Base-by-base conservation (phyloP, 2,797 vertebrate species). In the Gallinago stenura region DNA sequence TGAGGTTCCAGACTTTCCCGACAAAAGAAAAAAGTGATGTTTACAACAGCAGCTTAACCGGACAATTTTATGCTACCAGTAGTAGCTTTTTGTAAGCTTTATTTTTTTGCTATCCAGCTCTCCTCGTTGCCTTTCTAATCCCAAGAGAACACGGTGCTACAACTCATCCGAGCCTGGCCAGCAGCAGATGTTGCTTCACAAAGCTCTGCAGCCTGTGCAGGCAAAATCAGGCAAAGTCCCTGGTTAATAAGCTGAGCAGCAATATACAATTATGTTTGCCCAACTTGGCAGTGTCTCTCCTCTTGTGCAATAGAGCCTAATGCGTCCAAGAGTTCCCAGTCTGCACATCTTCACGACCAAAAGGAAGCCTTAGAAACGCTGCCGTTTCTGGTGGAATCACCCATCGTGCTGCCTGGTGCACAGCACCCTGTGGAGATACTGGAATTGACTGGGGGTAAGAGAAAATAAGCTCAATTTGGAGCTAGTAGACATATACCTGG, bases 301-400 rank as follows among this genome's bases (percentile, higher is more conserved):
- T 90, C 91, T 93, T 96, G 96, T 89, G 96, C 83, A 97, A 94
- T 8, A 65, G 24, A 15, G 66, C 48, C 72, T 87, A 91, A 61
- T 45, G 68, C n/a, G 89, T 94, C n/a, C 71, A 68, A 91, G 90
- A 62, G n/a, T 87, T 82, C 73, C 51, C 48, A 82, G 73, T 43
- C 88, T 79, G 56, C 73, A 70, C 54, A 87, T 69, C 51, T 58
- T 21, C 18, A 70, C 0, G 9, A 70, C 60, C 83, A 62, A 88
- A 90, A 83, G 2, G 39, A 94, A 91, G 82, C 31, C 31, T 83
- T 35, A 61, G 64, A 73, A 95, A 50, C 57, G 75, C 80, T 86
- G 37, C 69, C 21, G 22, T 45, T 92, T 46, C 70, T 84, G 82
- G 30, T 68, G 64, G 73, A 91, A 92, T 70, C 58, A 56, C 41